A percentile compares a stretch with the other conserved stretches of the same genome.
phyloP scores from a whole-genome alignment of 1,140 invertebrate species.

The Drosophila truncata region DNA sequence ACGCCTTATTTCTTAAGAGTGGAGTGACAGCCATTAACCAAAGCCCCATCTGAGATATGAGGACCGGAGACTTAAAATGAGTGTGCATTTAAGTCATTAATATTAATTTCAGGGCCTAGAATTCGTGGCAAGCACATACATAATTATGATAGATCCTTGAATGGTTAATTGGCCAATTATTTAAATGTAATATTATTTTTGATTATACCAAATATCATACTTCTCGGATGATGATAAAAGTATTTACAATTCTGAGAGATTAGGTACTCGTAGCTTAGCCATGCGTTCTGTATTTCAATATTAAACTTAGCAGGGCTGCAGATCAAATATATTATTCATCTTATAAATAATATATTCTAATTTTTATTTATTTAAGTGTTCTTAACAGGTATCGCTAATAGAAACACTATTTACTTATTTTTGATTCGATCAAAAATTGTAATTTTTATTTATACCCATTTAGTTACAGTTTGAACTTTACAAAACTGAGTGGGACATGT shows the following conservation, averaged over 20 bases:
- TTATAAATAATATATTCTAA: too few relatives aligned
- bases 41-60: conserved; percentile 1
- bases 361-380: too few relatives aligned
- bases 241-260: not conserved
- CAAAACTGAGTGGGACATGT: conserved; percentile 32
- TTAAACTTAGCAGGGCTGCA: not conserved
- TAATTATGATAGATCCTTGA: conserved; percentile 7
- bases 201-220: too few relatives aligned
- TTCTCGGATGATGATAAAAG: too few relatives aligned
- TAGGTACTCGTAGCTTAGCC: too few relatives aligned
- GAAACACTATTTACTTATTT: not conserved
- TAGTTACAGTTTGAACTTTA: conserved; percentile 20
- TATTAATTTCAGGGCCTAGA: conserved; percentile 19
- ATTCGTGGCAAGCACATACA: not conserved
- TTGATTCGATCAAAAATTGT: not conserved
- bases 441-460: conserved; percentile 1
- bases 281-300: not conserved
- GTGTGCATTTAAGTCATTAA: conserved; percentile 19
- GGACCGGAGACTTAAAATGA: not conserved
- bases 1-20: conserved; percentile 6
- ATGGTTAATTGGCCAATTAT: not conserved
- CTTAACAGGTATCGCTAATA: not conserved
- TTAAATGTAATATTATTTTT: not conserved
- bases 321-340: not conserved
- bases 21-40: conserved; percentile 22